These are phyloP conservation scores for Linnaemya vulpina DNA, from an alignment of 2,888 invertebrate genomes.

Conservation along the genomic window DNA sequence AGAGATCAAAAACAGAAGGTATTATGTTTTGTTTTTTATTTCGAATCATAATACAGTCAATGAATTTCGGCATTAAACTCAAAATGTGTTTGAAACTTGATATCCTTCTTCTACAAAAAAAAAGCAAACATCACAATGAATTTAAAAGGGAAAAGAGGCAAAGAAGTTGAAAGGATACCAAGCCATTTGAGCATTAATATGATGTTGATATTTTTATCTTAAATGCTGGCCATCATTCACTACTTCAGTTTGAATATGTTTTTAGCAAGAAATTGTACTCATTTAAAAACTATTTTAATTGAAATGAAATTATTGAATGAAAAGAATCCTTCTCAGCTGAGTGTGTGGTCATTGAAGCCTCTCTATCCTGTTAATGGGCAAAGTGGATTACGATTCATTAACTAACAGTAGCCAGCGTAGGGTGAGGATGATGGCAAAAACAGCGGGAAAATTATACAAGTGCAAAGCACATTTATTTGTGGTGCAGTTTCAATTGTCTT, in stretches of 20 bases:
- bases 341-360: background rate
- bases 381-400: too few relatives aligned
- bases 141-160: background rate
- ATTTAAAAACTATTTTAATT: too few relatives aligned
- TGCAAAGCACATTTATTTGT: too few relatives aligned
- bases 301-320: too few relatives aligned
- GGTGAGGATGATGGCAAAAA: too few relatives aligned
- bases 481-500: too few relatives aligned
- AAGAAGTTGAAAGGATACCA: background rate
- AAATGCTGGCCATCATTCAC: slow-evolving; percentile 8
- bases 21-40: background rate
- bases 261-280: too few relatives aligned
- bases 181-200: background rate
- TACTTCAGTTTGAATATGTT: too few relatives aligned
- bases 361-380: background rate
- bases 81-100: slow-evolving; percentile 64
- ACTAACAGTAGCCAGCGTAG: too few relatives aligned
- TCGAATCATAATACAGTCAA: slow-evolving; percentile 22
- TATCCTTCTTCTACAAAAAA: slow-evolving; percentile 35
- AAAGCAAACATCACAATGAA: background rate
- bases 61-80: slow-evolving; percentile 41
- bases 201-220: background rate
- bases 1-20: slow-evolving; percentile 4
- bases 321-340: background rate
- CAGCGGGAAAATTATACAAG: too few relatives aligned